A percentile compares a stretch with the other conserved stretches of the same genome.
These are phyloP conservation scores for Steinernema scapterisci DNA, from an alignment of 2,888 invertebrate genomes.

Conservation along the genomic window DNA sequence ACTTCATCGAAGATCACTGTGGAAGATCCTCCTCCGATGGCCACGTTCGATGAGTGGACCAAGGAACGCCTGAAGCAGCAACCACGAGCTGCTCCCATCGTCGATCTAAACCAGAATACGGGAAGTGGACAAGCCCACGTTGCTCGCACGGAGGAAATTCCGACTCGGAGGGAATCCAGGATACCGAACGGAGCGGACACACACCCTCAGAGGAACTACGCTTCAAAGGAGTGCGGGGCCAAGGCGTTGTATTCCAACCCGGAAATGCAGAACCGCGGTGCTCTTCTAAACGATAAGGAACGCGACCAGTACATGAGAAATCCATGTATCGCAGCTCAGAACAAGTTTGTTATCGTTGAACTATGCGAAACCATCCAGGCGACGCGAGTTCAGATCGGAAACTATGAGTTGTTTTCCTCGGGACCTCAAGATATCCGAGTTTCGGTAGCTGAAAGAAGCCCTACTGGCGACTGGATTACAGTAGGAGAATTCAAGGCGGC, in stretches of 20 bases:
- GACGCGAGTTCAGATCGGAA: conserved; percentile 84
- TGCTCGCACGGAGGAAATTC: background rate
- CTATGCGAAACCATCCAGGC: conserved; percentile 95
- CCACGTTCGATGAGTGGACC: conserved; percentile 59
- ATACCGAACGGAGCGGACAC: background rate
- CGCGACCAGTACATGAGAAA: conserved; percentile 95
- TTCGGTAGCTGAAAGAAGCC: conserved; percentile 83
- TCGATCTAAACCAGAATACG: background rate
- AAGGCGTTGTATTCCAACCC: conserved; percentile 91
- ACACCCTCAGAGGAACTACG: conserved; percentile 79
- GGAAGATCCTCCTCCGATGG: conserved; percentile 46
- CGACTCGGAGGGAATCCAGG: background rate
- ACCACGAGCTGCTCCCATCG: background rate
- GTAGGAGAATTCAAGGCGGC: conserved; percentile 86
- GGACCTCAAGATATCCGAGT: conserved; percentile 88
- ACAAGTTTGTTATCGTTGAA: conserved; percentile 81
- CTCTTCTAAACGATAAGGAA: conserved; percentile 78
- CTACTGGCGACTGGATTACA: conserved; percentile 86
- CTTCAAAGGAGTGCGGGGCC: conserved; percentile 93
- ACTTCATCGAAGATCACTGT: background rate
- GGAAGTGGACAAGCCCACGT: background rate
- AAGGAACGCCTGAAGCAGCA: conserved; percentile 50
- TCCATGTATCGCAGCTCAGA: conserved; percentile 78
- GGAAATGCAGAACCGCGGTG: conserved; percentile 81
- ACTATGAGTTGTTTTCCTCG: conserved; percentile 96